phyloP scores from a whole-genome alignment of 2,113 vertebrate species.

The Takifugu flavidus region DNA sequence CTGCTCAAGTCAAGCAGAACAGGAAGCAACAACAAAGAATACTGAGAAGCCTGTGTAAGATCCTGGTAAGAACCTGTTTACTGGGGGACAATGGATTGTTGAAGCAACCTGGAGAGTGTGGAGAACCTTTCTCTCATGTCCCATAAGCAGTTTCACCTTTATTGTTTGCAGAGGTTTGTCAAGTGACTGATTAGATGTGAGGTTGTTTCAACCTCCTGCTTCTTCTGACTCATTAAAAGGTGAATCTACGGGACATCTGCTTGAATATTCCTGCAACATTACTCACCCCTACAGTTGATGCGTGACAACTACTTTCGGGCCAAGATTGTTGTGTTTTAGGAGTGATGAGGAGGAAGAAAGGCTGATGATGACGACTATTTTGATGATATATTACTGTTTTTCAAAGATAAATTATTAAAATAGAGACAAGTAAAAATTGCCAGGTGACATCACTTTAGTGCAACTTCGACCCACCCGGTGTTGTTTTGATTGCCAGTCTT shows the following conservation, averaged over 20 bases:
- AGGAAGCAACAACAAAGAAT: too few species aligned
- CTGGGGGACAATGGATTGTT: not conserved
- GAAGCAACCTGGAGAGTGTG: not conserved
- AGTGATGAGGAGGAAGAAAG: too few species aligned
- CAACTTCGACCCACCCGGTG: not conserved
- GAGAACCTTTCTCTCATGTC: too few species aligned
- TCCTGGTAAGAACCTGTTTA: not conserved
- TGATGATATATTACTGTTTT: not conserved
- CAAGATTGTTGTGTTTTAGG: not conserved
- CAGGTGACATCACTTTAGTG: not conserved
- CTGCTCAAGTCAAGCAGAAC: too few species aligned
- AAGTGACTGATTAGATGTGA: constrained; percentile 35
- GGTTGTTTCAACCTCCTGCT: constrained; percentile 26
- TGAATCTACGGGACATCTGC: constrained; percentile 7
- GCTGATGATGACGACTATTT: too few species aligned
- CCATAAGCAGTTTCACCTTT: constrained; percentile 12
- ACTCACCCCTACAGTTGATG: not conserved
- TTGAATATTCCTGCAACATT: constrained; percentile 16
- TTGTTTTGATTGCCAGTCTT: constrained; percentile 42
- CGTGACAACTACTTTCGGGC: not conserved
- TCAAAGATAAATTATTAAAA: not conserved
- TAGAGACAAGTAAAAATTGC: not conserved
- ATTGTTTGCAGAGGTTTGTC: constrained; percentile 26
- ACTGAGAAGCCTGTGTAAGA: too few species aligned
- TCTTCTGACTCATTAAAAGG: constrained; percentile 26